These are phyloP conservation scores for Caenorhabditis sulstoni DNA, from an alignment of 2,888 invertebrate species.

Conservation along the genomic window DNA sequence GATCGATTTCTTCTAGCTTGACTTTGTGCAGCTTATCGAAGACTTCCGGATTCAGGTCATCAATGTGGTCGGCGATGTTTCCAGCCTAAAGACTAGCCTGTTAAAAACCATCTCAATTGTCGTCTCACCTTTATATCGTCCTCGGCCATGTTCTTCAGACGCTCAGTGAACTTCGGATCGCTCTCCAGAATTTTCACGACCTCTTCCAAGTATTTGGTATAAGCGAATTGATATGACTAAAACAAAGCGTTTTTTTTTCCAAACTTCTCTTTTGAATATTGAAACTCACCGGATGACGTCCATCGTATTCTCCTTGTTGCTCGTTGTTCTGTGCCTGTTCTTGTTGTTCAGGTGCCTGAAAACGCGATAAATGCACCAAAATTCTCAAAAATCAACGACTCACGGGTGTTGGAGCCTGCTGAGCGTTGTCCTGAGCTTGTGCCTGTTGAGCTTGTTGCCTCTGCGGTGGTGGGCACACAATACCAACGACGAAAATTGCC, in stretches of 20 bases:
- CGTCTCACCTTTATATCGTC: conserved; percentile 77
- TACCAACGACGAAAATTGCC: conserved; percentile 20
- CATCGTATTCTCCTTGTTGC: conserved; percentile 38
- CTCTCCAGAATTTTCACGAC: conserved; percentile 78
- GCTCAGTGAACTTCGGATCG: conserved; percentile 77
- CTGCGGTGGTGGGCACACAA: conserved; percentile 55
- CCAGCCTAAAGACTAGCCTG: conserved; percentile 33
- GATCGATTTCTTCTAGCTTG: conserved; percentile 76
- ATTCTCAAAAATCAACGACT: background rate
- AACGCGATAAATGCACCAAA: background rate
- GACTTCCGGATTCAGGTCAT: conserved; percentile 72
- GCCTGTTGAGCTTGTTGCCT: conserved; percentile 54
- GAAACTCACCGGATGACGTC: conserved; percentile 48
- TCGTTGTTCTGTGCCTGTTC: conserved; percentile 39
- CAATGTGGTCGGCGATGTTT: conserved; percentile 79
- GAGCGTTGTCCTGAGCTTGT: conserved; percentile 38
- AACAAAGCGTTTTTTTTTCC: conserved; percentile 15
- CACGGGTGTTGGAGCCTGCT: conserved; percentile 14
- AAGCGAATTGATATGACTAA: conserved; percentile 77
- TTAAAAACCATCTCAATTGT: background rate
- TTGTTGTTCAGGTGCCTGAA: conserved; percentile 18
- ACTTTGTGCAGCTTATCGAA: conserved; percentile 75
- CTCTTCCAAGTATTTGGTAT: conserved; percentile 78
- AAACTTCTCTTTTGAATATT: background rate
- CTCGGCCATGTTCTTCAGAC: conserved; percentile 74